Evolutionary conservation across 2,888 invertebrate genomes (phyloP).

Genomic region (Tupiocoris notatus): DNA sequence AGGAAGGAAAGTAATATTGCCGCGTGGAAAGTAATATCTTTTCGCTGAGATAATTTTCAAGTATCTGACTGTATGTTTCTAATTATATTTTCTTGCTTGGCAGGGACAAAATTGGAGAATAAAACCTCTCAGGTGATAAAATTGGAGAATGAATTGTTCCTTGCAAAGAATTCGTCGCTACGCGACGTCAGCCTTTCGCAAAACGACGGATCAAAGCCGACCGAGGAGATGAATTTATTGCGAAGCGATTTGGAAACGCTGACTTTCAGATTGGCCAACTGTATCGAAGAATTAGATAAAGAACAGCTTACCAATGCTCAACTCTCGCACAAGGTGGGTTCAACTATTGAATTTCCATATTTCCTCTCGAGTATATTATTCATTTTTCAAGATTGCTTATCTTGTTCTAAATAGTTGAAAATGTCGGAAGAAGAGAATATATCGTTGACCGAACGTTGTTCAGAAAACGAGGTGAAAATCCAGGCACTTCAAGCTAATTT

Average conservation of each 20-base stretch:
- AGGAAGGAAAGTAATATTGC: no score
- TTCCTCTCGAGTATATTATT: no score
- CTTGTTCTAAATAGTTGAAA: constrained; percentile 1
- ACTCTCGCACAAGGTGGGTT: constrained; percentile 7
- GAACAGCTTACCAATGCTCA: constrained; percentile 7
- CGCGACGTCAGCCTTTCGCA: neutral
- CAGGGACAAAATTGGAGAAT: constrained; percentile 25
- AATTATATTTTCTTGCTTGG: no score
- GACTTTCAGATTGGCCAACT: neutral
- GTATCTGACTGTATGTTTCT: no score
- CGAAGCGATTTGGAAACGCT: constrained; percentile 19
- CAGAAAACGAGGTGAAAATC: constrained; percentile 1
- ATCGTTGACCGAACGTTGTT: neutral
- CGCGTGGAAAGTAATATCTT: no score
- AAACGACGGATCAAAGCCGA: neutral
- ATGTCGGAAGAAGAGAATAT: constrained; percentile 17
- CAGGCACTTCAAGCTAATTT: constrained; percentile 15
- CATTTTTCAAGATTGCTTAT: no score
- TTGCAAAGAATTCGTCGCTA: constrained; percentile 4
- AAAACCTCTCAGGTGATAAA: constrained; percentile 26
- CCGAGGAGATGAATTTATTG: constrained; percentile 1
- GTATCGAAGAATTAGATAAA: neutral
- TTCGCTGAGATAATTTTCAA: no score
- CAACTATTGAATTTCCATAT: no score
- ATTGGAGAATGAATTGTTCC: constrained; percentile 31